Conservation (phyloP, 2,888 invertebrate genomes). For the Carcina quercana region DNA sequence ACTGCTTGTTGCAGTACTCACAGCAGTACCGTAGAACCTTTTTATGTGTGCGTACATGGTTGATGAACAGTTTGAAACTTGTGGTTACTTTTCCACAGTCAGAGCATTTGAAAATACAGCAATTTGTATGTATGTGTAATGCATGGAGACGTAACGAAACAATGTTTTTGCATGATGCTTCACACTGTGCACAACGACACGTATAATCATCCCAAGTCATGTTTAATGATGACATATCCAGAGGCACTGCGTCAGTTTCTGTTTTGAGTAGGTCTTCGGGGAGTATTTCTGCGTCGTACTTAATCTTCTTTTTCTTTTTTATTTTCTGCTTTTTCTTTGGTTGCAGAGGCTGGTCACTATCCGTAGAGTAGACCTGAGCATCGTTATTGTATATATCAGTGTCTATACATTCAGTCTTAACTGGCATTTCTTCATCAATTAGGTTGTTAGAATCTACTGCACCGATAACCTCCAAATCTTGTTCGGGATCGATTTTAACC, state of each 20-base stretch:
- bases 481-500: constrained; percentile 22
- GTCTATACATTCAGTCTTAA: constrained; percentile 14
- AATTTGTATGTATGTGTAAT: constrained; percentile 48
- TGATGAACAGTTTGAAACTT: constrained; percentile 43
- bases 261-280: constrained; percentile 8
- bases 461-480: constrained; percentile 21
- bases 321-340: constrained; percentile 36
- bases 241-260: constrained; percentile 14
- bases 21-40: constrained; percentile 49
- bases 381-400: constrained; percentile 20
- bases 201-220: constrained; percentile 53
- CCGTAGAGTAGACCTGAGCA: constrained; percentile 37
- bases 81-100: constrained; percentile 47
- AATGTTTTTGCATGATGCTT: constrained; percentile 54
- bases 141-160: constrained; percentile 51
- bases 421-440: constrained; percentile 25
- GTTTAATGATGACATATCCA: constrained; percentile 21
- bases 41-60: constrained; percentile 49
- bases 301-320: constrained; percentile 23
- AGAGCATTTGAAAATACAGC: constrained; percentile 54
- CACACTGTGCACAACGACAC: constrained; percentile 55
- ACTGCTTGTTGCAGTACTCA: constrained; percentile 51
- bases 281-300: constrained; percentile 6
- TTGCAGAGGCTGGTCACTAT: constrained; percentile 44
- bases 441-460: constrained; percentile 29